Evolutionary conservation across 2,113 vertebrate species (phyloP).

Genomic region (Crypturellus undulatus): DNA sequence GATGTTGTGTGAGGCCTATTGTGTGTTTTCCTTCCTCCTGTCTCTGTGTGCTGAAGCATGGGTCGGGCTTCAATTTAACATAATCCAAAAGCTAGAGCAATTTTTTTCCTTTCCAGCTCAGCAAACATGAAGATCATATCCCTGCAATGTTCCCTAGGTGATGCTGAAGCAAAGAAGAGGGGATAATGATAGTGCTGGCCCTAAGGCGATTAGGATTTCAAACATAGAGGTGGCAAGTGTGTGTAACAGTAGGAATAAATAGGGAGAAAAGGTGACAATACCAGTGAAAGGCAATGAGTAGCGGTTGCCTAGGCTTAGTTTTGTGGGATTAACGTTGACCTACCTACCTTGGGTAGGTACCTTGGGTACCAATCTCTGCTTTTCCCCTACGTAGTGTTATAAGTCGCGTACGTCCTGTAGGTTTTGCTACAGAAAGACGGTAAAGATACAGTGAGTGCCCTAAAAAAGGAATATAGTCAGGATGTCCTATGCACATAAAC

Average conservation of each 20-base stretch:
- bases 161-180: not conserved
- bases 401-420: not conserved
- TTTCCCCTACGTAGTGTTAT: not conserved
- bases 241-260: not conserved
- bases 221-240: not conserved
- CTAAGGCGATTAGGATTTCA: not conserved
- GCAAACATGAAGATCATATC: not conserved
- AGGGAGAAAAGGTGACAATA: not conserved
- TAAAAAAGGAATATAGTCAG: not conserved
- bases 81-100: not conserved
- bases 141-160: not conserved
- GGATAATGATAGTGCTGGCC: not conserved
- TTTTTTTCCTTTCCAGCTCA: not conserved
- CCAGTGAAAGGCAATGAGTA: not conserved
- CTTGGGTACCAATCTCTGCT: not conserved
- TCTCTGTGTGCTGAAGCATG: not conserved
- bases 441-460: not conserved
- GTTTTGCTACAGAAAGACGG: not conserved
- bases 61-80: not conserved
- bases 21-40: conserved; percentile 57
- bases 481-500: not conserved
- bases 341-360: not conserved
- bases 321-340: not conserved
- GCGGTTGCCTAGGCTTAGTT: not conserved
- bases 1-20: not conserved